A percentile compares a stretch with the other conserved stretches of the same genome.
phyloP scores from a whole-genome alignment of 2,113 vertebrate genomes.

The Gobius niger region DNA sequence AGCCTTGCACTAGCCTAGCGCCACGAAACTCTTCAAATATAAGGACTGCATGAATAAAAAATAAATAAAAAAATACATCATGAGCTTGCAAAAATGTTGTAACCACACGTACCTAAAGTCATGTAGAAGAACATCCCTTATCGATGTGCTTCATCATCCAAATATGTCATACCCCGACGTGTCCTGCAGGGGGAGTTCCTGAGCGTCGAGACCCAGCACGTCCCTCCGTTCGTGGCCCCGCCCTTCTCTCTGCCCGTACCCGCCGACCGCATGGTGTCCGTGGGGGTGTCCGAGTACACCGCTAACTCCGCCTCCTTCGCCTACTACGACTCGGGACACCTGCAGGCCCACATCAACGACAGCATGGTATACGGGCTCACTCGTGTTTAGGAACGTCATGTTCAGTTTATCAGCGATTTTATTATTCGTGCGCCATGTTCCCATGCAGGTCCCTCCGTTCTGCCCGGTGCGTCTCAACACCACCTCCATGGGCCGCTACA shows the following conservation, averaged over 20 bases:
- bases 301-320: slow-evolving; percentile 70
- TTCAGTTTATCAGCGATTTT: neutral
- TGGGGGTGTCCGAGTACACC: slow-evolving; percentile 73
- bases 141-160: neutral
- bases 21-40: too few species aligned
- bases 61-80: too few species aligned
- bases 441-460: slow-evolving; percentile 55
- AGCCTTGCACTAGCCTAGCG: too few species aligned
- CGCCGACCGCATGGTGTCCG: slow-evolving; percentile 61
- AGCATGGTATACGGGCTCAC: slow-evolving; percentile 60
- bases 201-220: slow-evolving; percentile 26
- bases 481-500: slow-evolving; percentile 54
- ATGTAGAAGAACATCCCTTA: neutral
- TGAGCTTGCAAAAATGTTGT: too few species aligned
- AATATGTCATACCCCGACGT: neutral
- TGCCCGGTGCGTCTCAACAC: slow-evolving; percentile 73
- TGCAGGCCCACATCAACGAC: slow-evolving; percentile 63
- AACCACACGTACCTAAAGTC: neutral
- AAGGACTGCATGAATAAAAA: too few species aligned
- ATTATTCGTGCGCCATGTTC: neutral
- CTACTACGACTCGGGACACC: slow-evolving; percentile 48
- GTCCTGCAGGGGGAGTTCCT: slow-evolving; percentile 69
- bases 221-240: slow-evolving; percentile 67
- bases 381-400: too few species aligned
- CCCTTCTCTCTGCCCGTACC: slow-evolving; percentile 48